phyloP scores from a whole-genome alignment of 2,888 invertebrate genomes.

The Ashinkailepas kermadecensis region DNA sequence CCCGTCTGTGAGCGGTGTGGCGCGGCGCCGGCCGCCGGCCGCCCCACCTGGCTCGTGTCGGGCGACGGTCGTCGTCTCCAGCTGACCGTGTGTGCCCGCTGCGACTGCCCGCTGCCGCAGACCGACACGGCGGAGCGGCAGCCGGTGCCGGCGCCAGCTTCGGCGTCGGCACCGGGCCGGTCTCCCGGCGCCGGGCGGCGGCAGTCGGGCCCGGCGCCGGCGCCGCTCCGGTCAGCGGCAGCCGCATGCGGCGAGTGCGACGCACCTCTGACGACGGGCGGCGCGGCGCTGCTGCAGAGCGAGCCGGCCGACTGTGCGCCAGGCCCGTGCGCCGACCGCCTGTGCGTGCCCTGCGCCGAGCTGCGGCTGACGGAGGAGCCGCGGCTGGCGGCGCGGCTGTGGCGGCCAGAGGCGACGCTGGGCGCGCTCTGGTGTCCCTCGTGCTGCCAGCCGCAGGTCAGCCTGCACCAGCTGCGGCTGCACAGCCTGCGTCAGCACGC shows the following conservation, averaged over 20 bases:
- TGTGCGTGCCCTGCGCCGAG: constrained; percentile 10
- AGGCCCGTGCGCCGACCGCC: neutral
- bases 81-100: neutral
- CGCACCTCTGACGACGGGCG: neutral
- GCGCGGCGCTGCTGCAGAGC: neutral
- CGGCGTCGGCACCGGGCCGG: neutral
- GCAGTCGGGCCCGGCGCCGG: neutral
- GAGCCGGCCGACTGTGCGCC: neutral
- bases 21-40: constrained; percentile 12
- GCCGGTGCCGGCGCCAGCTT: neutral
- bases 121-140: neutral
- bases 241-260: neutral
- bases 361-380: neutral
- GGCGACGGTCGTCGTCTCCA: constrained; percentile 22
- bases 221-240: neutral
- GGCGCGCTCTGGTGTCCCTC: neutral
- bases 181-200: neutral
- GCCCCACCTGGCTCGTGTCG: neutral
- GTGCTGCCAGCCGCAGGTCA: constrained; percentile 14
- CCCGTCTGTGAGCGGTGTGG: neutral
- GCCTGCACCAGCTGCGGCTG: constrained; percentile 13
- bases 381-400: constrained; percentile 5
- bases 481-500: constrained; percentile 16
- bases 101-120: neutral
- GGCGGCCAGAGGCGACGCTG: constrained; percentile 12